Base-by-base conservation (phyloP, 2,797 vertebrate genomes). In the Nannoperca obscura region DNA sequence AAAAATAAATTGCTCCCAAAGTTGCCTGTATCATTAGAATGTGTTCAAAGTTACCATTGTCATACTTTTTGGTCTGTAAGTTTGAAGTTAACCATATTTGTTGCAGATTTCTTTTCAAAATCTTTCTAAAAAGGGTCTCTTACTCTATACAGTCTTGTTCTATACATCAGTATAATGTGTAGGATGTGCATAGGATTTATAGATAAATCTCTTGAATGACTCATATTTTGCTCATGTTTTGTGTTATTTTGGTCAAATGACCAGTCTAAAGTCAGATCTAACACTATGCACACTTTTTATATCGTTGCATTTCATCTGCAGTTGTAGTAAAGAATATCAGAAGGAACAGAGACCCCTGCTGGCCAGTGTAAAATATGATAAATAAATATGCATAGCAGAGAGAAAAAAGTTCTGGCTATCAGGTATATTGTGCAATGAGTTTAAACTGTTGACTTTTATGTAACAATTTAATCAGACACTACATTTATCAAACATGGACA, bases 261-360 rank as follows among this genome's bases (percentile, higher is more conserved):
- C 6, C 19, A 19, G 12, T 75, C 17, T 9, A 17, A 42, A 52
- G n/a, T 50, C 17, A 67, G 22, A 30, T 19, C 12, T 3, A 8
- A 71, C 38, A 20, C 24, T 7, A 9, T 27, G n/a, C 22, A 52
- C 15, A 15, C 8, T 24, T 24, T 42, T 3, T 19, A 4, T 36
- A 44, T 12, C 36, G 44, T 22, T 27, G 2, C 6, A 34, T 40
- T 47, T 60, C 5, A 54, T 54, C 19, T 42, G 19, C 30, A 24
- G 53, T 17, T 54, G 14, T 17, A 52, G 47, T 47, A n/a, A 54
- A 44, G 11, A 11, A 6, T 11, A 52, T 4, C 10, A 62, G 9
- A 46, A 5, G 30, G 17, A 36, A 69, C 46, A 78, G 59, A n/a
- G 81, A 38, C 82, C 19, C 36, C 82, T 88, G 54, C 62, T 90